A percentile compares a stretch with the other conserved stretches of the same genome.
Conservation (phyloP, 2,113 vertebrate species). For the Leptodactylus fuscus region DNA sequence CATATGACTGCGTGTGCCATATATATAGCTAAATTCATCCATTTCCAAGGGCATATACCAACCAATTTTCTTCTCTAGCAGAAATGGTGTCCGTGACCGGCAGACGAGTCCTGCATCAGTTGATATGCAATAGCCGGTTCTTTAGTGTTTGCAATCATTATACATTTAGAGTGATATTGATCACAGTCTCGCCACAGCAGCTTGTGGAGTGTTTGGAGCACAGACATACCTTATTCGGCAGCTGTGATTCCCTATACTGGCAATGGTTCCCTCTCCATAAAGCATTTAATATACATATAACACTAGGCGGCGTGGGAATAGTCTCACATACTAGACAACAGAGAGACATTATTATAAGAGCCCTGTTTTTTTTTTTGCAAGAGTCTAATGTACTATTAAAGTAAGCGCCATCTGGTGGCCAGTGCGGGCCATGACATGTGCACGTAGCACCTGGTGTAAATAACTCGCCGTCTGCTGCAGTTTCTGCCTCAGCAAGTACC, state of each 20-base stretch:
- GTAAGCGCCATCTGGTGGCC: slow-evolving; percentile 23
- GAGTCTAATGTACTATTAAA: neutral
- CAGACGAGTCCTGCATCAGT: neutral
- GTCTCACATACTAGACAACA: slow-evolving; percentile 9
- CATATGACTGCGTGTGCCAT: no score
- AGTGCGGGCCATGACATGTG: neutral
- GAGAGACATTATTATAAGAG: slow-evolving; percentile 1
- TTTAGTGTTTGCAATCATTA: neutral
- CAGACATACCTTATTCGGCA: neutral
- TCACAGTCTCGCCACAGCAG: neutral
- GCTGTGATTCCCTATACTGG: neutral
- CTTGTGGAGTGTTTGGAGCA: neutral
- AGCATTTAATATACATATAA: slow-evolving; percentile 13
- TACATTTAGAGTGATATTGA: neutral
- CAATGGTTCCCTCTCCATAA: neutral
- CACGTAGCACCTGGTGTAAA: neutral
- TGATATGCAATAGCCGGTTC: neutral
- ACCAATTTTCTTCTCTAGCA: no score
- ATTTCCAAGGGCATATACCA: no score
- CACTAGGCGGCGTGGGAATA: slow-evolving; percentile 9
- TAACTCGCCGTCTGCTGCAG: neutral
- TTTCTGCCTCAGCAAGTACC: neutral
- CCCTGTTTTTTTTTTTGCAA: neutral
- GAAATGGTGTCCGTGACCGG: neutral
- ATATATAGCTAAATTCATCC: no score